Conservation (phyloP, 2,113 vertebrate genomes). For the Mastomys natalensis region DNA sequence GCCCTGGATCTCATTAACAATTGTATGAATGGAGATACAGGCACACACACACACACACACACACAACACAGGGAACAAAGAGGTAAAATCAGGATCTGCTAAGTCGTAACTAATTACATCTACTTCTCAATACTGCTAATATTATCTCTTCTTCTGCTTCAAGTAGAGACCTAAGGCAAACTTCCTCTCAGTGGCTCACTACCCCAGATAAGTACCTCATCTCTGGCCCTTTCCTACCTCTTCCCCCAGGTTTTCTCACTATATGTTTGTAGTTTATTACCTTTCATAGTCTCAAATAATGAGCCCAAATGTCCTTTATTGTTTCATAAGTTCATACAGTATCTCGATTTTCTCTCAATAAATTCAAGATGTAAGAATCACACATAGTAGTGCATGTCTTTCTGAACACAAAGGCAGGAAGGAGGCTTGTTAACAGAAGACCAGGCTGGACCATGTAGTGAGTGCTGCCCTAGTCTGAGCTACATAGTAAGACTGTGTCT, state of each 20-base stretch:
- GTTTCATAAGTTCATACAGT: conserved; percentile 17
- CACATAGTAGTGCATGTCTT: background rate
- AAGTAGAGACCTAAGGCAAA: background rate
- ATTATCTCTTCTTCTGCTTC: background rate
- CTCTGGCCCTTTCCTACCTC: background rate
- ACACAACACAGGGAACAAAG: background rate
- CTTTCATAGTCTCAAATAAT: conserved; percentile 39
- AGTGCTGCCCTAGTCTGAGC: background rate
- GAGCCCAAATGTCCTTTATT: background rate
- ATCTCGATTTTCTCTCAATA: background rate
- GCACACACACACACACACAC: too few species aligned
- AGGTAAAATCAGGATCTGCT: background rate
- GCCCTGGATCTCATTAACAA: background rate
- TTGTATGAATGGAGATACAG: background rate
- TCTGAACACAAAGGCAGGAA: too few species aligned
- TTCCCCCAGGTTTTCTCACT: background rate
- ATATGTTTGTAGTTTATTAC: background rate
- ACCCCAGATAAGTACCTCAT: background rate
- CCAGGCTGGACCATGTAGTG: background rate
- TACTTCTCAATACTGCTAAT: background rate
- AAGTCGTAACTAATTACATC: background rate
- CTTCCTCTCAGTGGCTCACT: background rate
- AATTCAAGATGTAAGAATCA: background rate
- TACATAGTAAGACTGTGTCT: background rate
- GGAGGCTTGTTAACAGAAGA: background rate